These are phyloP conservation scores for Zophobas morio DNA, from an alignment of 1,140 invertebrate species.

Conservation along the genomic window DNA sequence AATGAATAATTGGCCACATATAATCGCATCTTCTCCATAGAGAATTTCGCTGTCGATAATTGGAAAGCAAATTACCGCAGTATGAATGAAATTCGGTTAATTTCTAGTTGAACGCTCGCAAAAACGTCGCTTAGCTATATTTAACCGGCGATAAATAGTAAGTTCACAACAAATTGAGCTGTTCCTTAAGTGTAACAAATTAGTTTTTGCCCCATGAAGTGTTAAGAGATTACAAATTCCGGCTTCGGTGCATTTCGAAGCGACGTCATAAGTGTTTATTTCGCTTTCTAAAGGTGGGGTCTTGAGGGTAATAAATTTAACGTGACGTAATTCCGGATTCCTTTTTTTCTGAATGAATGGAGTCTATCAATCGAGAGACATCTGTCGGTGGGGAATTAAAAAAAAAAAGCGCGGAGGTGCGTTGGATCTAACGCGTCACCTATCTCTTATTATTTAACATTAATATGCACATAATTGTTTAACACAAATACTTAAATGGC, in stretches of 20 bases:
- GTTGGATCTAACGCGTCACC: constrained; percentile 24
- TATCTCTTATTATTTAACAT: constrained; percentile 32
- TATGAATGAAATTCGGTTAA: constrained; percentile 31
- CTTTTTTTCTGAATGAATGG: not conserved
- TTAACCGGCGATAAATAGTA: constrained; percentile 6
- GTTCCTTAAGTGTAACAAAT: constrained; percentile 35
- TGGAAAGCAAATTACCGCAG: constrained; percentile 24
- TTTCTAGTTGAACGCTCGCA: constrained; percentile 21
- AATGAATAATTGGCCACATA: constrained; percentile 18
- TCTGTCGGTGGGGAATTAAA: not conserved
- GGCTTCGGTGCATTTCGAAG: constrained; percentile 9
- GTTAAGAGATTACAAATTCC: constrained; percentile 33
- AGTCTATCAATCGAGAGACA: constrained; percentile 1
- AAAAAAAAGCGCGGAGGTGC: too few species aligned
- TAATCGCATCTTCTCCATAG: constrained; percentile 11
- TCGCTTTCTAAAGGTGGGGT: constrained; percentile 14
- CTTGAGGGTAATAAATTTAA: constrained; percentile 5
- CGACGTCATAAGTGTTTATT: constrained; percentile 8
- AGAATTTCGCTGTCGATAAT: constrained; percentile 13
- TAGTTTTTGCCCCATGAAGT: constrained; percentile 28
- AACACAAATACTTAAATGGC: constrained; percentile 43
- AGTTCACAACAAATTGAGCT: constrained; percentile 26
- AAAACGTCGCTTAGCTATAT: constrained; percentile 26
- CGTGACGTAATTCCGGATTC: constrained; percentile 5
- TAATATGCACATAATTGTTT: constrained; percentile 44